Conservation (phyloP, 2,113 vertebrate genomes). For the Petrocephalus microphthalmus region DNA sequence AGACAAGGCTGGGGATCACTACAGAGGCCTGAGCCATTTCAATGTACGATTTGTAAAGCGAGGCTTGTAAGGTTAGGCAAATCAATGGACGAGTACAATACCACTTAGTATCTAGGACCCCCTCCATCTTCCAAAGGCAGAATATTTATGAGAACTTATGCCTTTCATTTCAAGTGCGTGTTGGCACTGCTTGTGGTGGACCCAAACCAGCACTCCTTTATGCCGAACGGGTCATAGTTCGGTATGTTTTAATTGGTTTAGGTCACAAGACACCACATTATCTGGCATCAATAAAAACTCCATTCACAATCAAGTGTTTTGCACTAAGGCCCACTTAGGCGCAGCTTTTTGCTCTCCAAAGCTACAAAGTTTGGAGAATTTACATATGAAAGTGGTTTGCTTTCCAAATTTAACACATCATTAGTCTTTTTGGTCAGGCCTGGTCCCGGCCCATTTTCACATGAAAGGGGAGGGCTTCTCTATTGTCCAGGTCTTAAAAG, state of each 20-base stretch:
- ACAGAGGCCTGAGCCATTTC: constrained; percentile 66
- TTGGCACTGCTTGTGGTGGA: constrained; percentile 49
- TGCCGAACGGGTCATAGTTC: constrained; percentile 48
- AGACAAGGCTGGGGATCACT: constrained; percentile 56
- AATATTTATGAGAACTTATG: constrained; percentile 61
- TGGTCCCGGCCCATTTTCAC: constrained; percentile 51
- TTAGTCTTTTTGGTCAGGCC: constrained; percentile 61
- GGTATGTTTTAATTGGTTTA: constrained; percentile 69
- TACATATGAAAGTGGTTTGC: constrained; percentile 65
- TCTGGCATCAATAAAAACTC: constrained; percentile 57
- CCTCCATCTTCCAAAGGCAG: constrained; percentile 46
- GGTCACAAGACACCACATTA: constrained; percentile 58
- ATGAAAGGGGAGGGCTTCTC: constrained; percentile 40
- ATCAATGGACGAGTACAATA: constrained; percentile 56
- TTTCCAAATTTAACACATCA: constrained; percentile 66
- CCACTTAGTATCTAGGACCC: constrained; percentile 51
- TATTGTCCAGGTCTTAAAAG: constrained; percentile 43
- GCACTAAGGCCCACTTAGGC: constrained; percentile 42
- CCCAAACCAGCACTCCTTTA: constrained; percentile 47
- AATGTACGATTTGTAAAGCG: constrained; percentile 57
- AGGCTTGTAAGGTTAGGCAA: constrained; percentile 57
- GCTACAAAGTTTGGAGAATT: constrained; percentile 55
- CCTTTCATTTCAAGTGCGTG: constrained; percentile 42
- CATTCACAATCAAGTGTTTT: constrained; percentile 50
- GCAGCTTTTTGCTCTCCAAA: constrained; percentile 44